Evolutionary conservation across 1,140 invertebrate genomes (phyloP).

Genomic region (Sinonovacula constricta): DNA sequence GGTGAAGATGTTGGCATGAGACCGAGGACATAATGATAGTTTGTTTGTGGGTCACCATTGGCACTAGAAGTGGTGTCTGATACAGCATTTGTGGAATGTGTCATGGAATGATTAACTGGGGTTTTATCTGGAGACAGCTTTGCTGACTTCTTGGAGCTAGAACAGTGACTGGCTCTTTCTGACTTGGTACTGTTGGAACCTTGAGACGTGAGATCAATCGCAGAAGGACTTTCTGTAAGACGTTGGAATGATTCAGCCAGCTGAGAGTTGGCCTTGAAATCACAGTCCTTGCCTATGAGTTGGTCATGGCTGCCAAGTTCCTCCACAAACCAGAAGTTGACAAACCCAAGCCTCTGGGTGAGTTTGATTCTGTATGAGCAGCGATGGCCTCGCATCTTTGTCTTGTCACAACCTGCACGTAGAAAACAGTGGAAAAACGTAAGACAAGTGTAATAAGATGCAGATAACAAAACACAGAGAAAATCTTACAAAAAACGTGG

Average conservation of each 20-base stretch:
- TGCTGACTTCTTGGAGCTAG: conserved; percentile 18
- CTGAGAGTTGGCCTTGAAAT: conserved; percentile 48
- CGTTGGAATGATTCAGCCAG: not conserved
- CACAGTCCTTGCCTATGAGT: conserved; percentile 46
- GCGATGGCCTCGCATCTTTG: conserved; percentile 72
- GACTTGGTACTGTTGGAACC: conserved; percentile 8
- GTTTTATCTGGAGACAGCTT: not conserved
- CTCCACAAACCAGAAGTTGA: conserved; percentile 75
- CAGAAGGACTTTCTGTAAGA: not conserved
- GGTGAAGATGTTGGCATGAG: conserved; percentile 28
- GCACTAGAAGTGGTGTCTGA: conserved; percentile 6
- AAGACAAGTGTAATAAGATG: not conserved
- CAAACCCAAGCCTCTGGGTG: conserved; percentile 73
- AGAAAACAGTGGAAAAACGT: conserved; percentile 29
- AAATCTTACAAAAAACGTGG: no score
- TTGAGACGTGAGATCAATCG: conserved; percentile 26
- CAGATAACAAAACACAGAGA: not conserved
- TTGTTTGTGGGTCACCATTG: conserved; percentile 13
- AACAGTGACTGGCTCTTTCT: conserved; percentile 2
- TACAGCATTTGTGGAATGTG: not conserved
- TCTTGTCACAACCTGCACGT: conserved; percentile 72
- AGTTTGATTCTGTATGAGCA: conserved; percentile 74
- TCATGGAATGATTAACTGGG: not conserved
- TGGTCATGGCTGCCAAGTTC: conserved; percentile 70
- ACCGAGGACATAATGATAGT: conserved; percentile 46